A percentile compares a stretch with the other conserved stretches of the same genome.
These are phyloP conservation scores for Steinernema hermaphroditum DNA, from an alignment of 2,888 invertebrate species.

Conservation along the genomic window DNA sequence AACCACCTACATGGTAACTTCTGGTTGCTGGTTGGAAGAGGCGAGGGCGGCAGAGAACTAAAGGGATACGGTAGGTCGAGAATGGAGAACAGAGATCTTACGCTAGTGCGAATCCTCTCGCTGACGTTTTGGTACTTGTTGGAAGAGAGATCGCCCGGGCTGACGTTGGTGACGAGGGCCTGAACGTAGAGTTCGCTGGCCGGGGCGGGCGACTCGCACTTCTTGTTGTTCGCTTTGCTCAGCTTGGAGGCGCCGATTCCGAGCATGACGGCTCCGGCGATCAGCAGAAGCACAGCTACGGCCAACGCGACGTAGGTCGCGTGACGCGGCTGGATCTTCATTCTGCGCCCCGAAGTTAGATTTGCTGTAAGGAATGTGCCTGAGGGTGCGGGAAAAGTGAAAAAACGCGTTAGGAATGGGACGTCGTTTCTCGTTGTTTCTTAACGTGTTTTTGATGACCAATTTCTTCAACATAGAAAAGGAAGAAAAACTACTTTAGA, in stretches of 20 bases:
- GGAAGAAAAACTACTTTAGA: no score
- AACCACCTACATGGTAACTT: conserved; percentile 16
- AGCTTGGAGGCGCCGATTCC: conserved; percentile 37
- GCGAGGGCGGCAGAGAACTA: neutral
- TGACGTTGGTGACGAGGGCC: neutral
- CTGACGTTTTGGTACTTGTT: conserved; percentile 11
- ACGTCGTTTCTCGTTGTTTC: no score
- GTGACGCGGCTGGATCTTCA: conserved; percentile 30
- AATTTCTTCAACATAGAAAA: no score
- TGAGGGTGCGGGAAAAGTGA: no score
- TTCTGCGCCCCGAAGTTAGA: neutral
- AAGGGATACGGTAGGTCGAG: neutral
- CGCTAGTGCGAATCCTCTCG: neutral
- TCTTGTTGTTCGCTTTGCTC: conserved; percentile 26
- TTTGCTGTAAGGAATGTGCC: no score
- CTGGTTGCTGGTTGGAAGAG: neutral
- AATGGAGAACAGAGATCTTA: neutral
- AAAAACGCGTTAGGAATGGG: no score
- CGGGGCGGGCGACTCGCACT: neutral
- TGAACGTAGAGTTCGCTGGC: conserved; percentile 14
- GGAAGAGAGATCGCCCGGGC: neutral
- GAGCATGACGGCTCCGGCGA: conserved; percentile 40
- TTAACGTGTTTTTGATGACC: no score
- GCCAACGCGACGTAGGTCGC: conserved; percentile 29
- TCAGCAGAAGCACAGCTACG: conserved; percentile 33